These are phyloP conservation scores for Pogonus chalceus DNA, from an alignment of 1,140 invertebrate species.

Conservation along the genomic window DNA sequence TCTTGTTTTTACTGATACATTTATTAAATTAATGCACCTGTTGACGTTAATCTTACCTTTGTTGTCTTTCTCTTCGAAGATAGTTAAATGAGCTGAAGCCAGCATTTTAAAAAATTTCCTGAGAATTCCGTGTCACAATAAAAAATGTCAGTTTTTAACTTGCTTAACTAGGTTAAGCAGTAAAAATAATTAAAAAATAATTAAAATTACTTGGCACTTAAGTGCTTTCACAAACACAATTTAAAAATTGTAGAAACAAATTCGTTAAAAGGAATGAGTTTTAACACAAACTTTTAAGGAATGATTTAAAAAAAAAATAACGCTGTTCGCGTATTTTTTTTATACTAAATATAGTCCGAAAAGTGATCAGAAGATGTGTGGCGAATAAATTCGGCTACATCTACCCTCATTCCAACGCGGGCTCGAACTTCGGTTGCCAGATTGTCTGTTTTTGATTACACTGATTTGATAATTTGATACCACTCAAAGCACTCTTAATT, in stretches of 20 bases:
- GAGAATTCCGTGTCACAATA: neutral
- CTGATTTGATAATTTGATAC: constrained; percentile 8
- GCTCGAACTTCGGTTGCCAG: constrained; percentile 35
- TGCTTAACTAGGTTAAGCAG: neutral
- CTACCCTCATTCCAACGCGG: constrained; percentile 32
- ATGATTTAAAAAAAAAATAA: constrained; percentile 6
- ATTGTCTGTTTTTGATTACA: constrained; percentile 18
- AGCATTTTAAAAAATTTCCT: neutral
- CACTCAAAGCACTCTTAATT: neutral
- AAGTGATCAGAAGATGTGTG: constrained; percentile 34
- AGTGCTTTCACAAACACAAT: constrained; percentile 11
- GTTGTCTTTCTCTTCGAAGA: neutral
- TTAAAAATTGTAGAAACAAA: constrained; percentile 8
- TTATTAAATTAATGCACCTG: neutral
- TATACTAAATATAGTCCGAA: constrained; percentile 20
- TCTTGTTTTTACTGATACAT: too few species aligned
- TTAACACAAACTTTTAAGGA: constrained; percentile 3
- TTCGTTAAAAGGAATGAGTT: constrained; percentile 9
- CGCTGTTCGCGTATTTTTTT: neutral
- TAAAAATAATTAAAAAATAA: neutral
- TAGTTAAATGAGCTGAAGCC: neutral
- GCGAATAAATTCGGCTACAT: constrained; percentile 31
- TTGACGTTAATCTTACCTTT: neutral
- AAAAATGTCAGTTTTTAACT: neutral
- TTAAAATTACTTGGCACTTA: neutral